These are phyloP conservation scores for Diorhabda sublineata DNA, from an alignment of 1,140 invertebrate species.

Conservation along the genomic window DNA sequence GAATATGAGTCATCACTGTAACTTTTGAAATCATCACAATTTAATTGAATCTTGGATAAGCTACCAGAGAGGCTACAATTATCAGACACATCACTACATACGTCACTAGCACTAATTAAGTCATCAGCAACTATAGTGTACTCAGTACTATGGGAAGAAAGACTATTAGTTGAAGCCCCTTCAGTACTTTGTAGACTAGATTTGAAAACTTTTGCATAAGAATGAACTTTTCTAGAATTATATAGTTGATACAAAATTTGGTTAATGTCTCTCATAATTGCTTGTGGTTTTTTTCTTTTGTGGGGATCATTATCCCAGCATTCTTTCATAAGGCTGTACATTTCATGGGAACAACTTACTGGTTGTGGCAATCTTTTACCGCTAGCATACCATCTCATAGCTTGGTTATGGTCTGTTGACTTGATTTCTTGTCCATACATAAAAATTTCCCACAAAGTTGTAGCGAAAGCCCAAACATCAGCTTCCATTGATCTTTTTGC, in stretches of 20 bases:
- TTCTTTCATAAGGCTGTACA: slow-evolving; percentile 79
- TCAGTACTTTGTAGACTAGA: slow-evolving; percentile 18
- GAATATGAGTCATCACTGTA: slow-evolving; percentile 26
- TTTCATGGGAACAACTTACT: slow-evolving; percentile 69
- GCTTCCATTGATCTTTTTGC: slow-evolving; percentile 57
- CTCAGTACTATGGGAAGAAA: slow-evolving; percentile 39
- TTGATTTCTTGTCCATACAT: slow-evolving; percentile 60
- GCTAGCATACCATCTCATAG: slow-evolving; percentile 52
- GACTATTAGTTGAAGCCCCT: slow-evolving; percentile 36
- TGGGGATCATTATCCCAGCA: slow-evolving; percentile 80
- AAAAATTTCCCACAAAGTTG: slow-evolving; percentile 88
- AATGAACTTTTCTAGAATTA: slow-evolving; percentile 58
- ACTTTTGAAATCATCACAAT: slow-evolving; percentile 22
- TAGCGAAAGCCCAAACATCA: slow-evolving; percentile 86
- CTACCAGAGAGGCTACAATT: slow-evolving; percentile 6
- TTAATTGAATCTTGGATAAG: slow-evolving; percentile 22
- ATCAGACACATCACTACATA: slow-evolving; percentile 16
- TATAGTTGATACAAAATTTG: slow-evolving; percentile 69
- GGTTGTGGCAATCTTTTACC: slow-evolving; percentile 74
- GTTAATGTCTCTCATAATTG: slow-evolving; percentile 77
- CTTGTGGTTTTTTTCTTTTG: slow-evolving; percentile 69
- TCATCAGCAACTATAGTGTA: slow-evolving; percentile 24
- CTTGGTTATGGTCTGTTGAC: slow-evolving; percentile 32
- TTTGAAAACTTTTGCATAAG: slow-evolving; percentile 52
- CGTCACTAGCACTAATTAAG: slow-evolving; percentile 22